Evolutionary conservation across 2,888 invertebrate species (phyloP).

Genomic region (Pachycephus smyrnensis): DNA sequence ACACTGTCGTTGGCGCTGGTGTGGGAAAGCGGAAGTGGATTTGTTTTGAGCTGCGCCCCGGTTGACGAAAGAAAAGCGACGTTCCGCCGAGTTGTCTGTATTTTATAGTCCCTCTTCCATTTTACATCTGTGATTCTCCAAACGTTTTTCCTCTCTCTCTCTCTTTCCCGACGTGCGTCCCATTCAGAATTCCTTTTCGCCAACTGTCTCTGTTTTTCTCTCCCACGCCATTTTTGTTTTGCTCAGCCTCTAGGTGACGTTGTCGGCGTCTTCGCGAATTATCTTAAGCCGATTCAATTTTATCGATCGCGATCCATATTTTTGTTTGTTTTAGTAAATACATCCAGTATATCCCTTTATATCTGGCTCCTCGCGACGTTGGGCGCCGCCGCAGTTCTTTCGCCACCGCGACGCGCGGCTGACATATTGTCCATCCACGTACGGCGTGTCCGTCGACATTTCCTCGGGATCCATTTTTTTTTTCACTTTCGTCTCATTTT

Average conservation of each 20-base stretch:
- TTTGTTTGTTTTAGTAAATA: no score
- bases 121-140: conserved; percentile 34
- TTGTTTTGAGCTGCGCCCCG: conserved; percentile 50
- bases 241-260: no score
- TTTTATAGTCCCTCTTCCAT: conserved; percentile 25
- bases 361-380: conserved; percentile 42
- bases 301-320: no score
- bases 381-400: conserved; percentile 66
- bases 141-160: conserved; percentile 15
- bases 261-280: no score
- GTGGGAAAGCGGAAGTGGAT: conserved; percentile 42
- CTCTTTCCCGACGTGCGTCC: conserved; percentile 3
- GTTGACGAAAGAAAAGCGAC: conserved; percentile 67
- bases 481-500: no score
- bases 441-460: conserved; percentile 6
- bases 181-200: background rate
- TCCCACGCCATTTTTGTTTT: no score
- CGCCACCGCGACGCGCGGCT: conserved; percentile 60
- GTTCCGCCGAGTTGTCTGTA: conserved; percentile 55
- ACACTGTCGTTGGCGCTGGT: no score
- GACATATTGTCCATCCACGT: conserved; percentile 22
- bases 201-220: conserved; percentile 32
- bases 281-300: no score
- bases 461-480: background rate
- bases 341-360: no score